phyloP scores from a whole-genome alignment of 2,797 vertebrate genomes.

The Sebastes hubbsi region DNA sequence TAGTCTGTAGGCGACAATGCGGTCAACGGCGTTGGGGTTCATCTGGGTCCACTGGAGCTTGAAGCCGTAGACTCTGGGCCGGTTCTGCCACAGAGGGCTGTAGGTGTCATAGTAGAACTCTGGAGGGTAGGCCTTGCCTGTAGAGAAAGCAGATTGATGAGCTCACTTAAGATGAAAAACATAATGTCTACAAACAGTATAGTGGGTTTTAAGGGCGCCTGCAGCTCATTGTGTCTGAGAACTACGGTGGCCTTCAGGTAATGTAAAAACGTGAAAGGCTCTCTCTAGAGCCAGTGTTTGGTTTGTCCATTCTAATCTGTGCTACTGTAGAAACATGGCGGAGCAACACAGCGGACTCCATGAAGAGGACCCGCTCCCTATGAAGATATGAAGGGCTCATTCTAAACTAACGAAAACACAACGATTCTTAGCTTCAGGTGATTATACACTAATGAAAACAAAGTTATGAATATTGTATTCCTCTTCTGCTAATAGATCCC shows the following conservation, averaged over 20 bases:
- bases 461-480: too few relatives aligned
- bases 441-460: neutral
- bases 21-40: conserved; percentile 90
- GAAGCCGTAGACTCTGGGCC: conserved; percentile 90
- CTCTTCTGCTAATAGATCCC: neutral
- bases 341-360: neutral
- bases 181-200: neutral
- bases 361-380: neutral
- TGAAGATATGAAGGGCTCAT: neutral
- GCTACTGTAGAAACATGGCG: too few relatives aligned
- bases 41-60: conserved; percentile 97
- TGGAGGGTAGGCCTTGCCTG: conserved; percentile 91
- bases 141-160: neutral
- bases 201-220: neutral
- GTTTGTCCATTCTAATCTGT: too few relatives aligned
- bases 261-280: too few relatives aligned
- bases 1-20: conserved; percentile 91
- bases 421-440: neutral
- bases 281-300: too few relatives aligned
- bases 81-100: conserved; percentile 92
- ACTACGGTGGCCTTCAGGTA: neutral
- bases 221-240: neutral
- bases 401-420: neutral
- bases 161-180: neutral
- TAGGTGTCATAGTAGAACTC: conserved; percentile 97